Base-by-base conservation (phyloP, 1,140 invertebrate species). In the Spodoptera frugiperda region DNA sequence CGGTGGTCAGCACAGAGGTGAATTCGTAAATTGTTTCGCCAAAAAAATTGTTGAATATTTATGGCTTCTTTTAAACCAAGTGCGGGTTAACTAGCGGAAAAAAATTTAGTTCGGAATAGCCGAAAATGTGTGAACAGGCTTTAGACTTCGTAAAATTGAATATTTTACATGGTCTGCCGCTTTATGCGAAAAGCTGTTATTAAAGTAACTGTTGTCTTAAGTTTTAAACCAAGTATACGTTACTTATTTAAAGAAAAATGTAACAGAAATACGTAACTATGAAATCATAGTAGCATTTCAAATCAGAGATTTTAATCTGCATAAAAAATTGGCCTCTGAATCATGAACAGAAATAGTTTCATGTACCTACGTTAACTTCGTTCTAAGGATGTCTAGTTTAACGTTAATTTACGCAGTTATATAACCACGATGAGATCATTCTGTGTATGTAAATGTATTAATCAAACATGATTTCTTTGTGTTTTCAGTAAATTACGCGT, bases 381-480 rank as follows among this genome's bases (percentile, higher is more conserved):
- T 12, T 70, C 8, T 46, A 59, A 78, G 78, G 78, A 79, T 76
- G 65, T 71, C 15, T 55, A 76, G 46, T 76, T 79, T 79, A 76
- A 54, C 78, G 21, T 21, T 67, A 76, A 76, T 79, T 79, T 76
- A 70, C 73, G 54, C 55, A 72, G 48, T 63, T 59, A 71, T 48
- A 33, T 67, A 71, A 75, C 19, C 11, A 8, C 33, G 73, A 72
- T 76, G 72, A 71, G 78, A 79, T 79, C 72, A 79, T 33, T n/a
- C 11, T 17, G 25, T 17, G 25, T 57, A 61, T 75, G 72, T 51
- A 78, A 70, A 78, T 75, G 71, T 76, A 54, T 57, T 78, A 71
- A 79, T 76, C 78, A 76, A 79, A 79, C 71, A 74, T 49, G 59
- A 78, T 73, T 67, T 67, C 9, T 17, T 48, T 59, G 39, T 73